Conservation (phyloP, 1,140 invertebrate species). For the Chelonus insularis region DNA sequence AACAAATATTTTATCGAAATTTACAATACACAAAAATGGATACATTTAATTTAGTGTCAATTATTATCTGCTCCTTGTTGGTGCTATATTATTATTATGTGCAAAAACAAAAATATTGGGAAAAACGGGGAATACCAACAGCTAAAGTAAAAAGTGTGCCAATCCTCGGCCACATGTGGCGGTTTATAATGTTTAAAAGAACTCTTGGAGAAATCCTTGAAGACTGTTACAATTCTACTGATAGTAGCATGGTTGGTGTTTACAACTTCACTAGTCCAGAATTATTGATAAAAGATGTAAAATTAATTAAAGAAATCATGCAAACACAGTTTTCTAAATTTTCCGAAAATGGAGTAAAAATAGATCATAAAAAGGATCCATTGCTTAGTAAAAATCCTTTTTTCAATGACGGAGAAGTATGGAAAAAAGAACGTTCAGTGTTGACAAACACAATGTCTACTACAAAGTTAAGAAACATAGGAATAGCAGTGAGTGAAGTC, state of each 20-base stretch:
- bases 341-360: slow-evolving; percentile 23
- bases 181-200: slow-evolving; percentile 1
- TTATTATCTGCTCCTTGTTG: background rate
- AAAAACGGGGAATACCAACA: slow-evolving; percentile 49
- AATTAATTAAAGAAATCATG: slow-evolving; percentile 42
- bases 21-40: too few species aligned
- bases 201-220: slow-evolving; percentile 19
- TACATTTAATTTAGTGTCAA: background rate
- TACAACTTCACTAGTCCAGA: slow-evolving; percentile 34
- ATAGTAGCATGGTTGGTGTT: slow-evolving; percentile 40
- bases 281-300: slow-evolving; percentile 44
- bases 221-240: slow-evolving; percentile 28
- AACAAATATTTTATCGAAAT: too few species aligned
- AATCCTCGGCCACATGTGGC: slow-evolving; percentile 38
- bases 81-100: background rate
- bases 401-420: slow-evolving; percentile 36
- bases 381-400: slow-evolving; percentile 43
- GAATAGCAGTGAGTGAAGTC: slow-evolving; percentile 6
- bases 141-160: slow-evolving; percentile 34
- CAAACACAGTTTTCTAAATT: slow-evolving; percentile 45
- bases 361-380: slow-evolving; percentile 30
- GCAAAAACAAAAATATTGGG: slow-evolving; percentile 50
- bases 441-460: slow-evolving; percentile 31
- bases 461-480: slow-evolving; percentile 32
- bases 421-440: slow-evolving; percentile 29